Evolutionary conservation across 2,888 invertebrate genomes (phyloP), one percentile per base, ranked within the genome.

Genomic region (Keiferia lycopersicella): DNA sequence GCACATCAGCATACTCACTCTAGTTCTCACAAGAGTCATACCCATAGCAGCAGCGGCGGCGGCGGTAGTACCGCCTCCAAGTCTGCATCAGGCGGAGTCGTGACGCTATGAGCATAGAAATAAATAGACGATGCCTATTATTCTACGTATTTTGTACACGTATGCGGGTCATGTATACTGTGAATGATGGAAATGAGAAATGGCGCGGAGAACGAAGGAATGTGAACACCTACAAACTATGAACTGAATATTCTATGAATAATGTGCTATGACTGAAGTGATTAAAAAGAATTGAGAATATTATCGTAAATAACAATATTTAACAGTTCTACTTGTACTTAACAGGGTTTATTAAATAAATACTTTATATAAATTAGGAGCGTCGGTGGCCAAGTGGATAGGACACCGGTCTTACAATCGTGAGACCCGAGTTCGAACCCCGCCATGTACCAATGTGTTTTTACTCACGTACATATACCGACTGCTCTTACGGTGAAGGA

Each of bases 71-170:
- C 20, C 1, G 34, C n/a, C 34, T n/a, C 34, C 12, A 26, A 34
- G 10, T 8, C 26, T 10, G 6, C 45, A 6, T 45, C 45, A 45
- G 56, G 56, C 56, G 56, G 56, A 16, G 79, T 89, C 12, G 87
- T 87, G 63, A 84, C 83, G 38, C 84, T 88, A 65, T 88, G 78
- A 85, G 68, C 12, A 26, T 4, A 26, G 26, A 10, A n/a, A n/a
- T n/a, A n/a, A n/a, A 1, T 26, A 26, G 30, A 34, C 22, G 34
- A n/a, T 56, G 8, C 34, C 6, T n/a, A 45, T 45, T n/a, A n/a
- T n/a, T 45, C 16, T 16, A 45, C 16, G n/a, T 7, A 45, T 16
- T n/a, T 45, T n/a, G 16, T 41, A 16, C 6, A 16, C 16, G 45
- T 16, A n/a, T 45, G n/a, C 45, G 45, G 3, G 16, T 45, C n/a